A percentile compares a stretch with the other conserved stretches of the same genome.
Conservation (phyloP, 1,140 invertebrate species). For the Listronotus oregonensis region DNA sequence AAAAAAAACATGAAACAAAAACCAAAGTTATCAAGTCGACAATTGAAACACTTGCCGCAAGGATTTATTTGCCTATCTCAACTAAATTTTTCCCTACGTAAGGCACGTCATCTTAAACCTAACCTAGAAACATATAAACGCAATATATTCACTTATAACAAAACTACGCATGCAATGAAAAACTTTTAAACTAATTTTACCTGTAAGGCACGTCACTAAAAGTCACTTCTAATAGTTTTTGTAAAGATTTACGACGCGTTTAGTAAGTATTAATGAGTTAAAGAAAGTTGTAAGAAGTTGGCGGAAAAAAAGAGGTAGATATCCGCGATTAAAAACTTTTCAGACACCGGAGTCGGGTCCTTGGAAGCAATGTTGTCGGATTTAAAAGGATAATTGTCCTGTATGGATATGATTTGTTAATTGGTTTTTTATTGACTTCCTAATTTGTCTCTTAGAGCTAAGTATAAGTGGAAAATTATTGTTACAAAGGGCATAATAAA, state of each 20-base stretch:
- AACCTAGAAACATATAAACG: slow-evolving; percentile 37
- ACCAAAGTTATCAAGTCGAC: neutral
- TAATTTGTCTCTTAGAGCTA: no score
- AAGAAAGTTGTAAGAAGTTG: slow-evolving; percentile 39
- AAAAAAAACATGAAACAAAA: neutral
- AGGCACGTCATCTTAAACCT: slow-evolving; percentile 36
- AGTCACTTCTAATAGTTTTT: slow-evolving; percentile 1
- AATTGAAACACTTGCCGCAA: slow-evolving; percentile 20
- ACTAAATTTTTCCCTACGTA: slow-evolving; percentile 8
- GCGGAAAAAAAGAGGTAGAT: slow-evolving; percentile 36
- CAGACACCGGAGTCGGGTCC: slow-evolving; percentile 32
- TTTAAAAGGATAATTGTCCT: neutral
- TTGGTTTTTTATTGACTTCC: no score
- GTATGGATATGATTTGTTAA: no score
- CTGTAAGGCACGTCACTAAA: slow-evolving; percentile 11
- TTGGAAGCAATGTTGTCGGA: slow-evolving; percentile 23
- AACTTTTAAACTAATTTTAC: slow-evolving; percentile 39
- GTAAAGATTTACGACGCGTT: slow-evolving; percentile 18
- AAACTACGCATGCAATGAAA: slow-evolving; percentile 26
- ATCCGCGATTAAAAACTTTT: slow-evolving; percentile 40
- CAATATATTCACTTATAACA: slow-evolving; percentile 4
- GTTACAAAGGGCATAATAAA: no score
- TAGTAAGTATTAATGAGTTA: slow-evolving; percentile 18
- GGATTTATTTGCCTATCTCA: slow-evolving; percentile 13
- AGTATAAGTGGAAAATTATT: no score